Base-by-base conservation (phyloP, 2,797 vertebrate species). In the Pristis pectinata region DNA sequence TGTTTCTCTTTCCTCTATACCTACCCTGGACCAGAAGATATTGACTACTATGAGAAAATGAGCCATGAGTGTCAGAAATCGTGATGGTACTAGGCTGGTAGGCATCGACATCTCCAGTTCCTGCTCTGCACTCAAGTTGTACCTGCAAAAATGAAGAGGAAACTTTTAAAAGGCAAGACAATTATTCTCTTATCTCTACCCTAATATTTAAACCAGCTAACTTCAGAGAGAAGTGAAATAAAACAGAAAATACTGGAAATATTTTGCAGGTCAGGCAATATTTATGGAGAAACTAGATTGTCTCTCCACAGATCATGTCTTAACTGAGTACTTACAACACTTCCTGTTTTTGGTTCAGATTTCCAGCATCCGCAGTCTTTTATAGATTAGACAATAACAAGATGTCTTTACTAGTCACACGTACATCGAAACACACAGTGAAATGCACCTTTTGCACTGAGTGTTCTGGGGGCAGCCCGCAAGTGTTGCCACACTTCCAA, bases 1-100 rank as follows among this genome's bases (percentile, higher is more conserved):
- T n/a, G n/a, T n/a, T n/a, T n/a, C n/a, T n/a, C 64, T 19, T 44
- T 1, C 27, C 41, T 41, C 24, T 6, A 34, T 93, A 93, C 97
- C 97, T 97, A 99, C 98, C 97, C 98, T 97, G 7, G 98, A 98
- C 98, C 98, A 99, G 95, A 98, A 98, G 95, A 98, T 98, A 1
- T 98, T 98, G 95, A 99, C 97, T 92, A 98, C 98, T 30, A 99
- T 98, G 94, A 98, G 98, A 41, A 99, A 96, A 87, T 99, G 98
- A 74, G 98, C 97, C 1, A 96, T 96, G 77, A 98, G 96, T 0
- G 98, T 98, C 95, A 99, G 96, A 95, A 99, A 99, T 24, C 98
- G 97, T 0, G 98, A 97, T 13, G 98, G 98, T 0, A 99, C 97
- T 0, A 99, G 97, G 85, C 97, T 98, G 85, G 95, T 96, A 27